These are phyloP conservation scores for Chrosomus eos DNA, from an alignment of 2,797 vertebrate genomes.

Conservation along the genomic window DNA sequence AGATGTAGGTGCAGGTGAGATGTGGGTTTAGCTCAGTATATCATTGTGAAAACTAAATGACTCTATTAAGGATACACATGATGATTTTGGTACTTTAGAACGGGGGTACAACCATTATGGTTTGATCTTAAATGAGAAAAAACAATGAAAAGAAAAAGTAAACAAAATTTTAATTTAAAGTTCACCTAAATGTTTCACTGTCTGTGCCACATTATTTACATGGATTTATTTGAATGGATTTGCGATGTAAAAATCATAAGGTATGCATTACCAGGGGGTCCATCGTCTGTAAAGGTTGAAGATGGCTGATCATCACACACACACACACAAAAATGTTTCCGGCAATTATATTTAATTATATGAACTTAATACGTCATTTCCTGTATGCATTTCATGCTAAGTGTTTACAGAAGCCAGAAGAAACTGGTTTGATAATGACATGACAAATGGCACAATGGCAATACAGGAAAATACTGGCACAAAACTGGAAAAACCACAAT, in stretches of 20 bases:
- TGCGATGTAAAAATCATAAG: not conserved
- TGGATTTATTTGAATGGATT: not conserved
- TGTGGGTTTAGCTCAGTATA: not conserved
- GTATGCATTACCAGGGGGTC: too few relatives aligned
- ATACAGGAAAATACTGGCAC: not conserved
- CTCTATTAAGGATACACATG: not conserved
- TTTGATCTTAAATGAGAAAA: not conserved
- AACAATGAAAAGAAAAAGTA: not conserved
- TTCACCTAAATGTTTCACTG: not conserved
- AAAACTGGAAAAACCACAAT: not conserved
- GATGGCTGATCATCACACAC: not conserved
- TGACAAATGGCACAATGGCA: not conserved
- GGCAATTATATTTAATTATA: not conserved
- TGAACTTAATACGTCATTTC: not conserved
- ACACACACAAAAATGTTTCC: not conserved
- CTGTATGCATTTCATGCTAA: not conserved
- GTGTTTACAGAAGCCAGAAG: not conserved
- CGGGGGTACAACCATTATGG: not conserved
- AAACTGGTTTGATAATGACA: not conserved
- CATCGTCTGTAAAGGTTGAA: not conserved
- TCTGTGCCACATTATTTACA: not conserved
- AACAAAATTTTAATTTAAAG: too few relatives aligned
- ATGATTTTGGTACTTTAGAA: slow-evolving; percentile 1
- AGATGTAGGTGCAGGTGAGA: not conserved
- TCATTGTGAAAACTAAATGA: not conserved